These are phyloP conservation scores for Popillia japonica DNA, from an alignment of 1,140 invertebrate genomes.

Conservation along the genomic window DNA sequence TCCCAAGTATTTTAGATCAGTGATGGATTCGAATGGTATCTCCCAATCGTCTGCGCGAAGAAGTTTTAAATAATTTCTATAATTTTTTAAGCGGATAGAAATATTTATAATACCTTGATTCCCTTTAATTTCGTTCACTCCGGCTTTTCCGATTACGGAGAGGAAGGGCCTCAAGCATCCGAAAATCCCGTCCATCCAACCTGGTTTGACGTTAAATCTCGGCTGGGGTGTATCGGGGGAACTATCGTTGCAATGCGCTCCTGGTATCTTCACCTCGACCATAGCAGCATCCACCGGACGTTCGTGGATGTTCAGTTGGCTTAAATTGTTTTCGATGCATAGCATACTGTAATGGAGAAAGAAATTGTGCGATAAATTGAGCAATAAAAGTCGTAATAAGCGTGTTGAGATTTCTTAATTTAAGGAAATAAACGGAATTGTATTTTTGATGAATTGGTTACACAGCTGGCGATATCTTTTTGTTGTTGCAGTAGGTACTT, in stretches of 20 bases:
- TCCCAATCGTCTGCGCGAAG: slow-evolving; percentile 82
- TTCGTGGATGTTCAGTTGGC: slow-evolving; percentile 63
- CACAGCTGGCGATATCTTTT: too few species aligned
- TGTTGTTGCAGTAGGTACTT: too few species aligned
- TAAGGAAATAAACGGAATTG: too few species aligned
- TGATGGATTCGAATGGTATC: slow-evolving; percentile 92
- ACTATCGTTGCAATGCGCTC: slow-evolving; percentile 54
- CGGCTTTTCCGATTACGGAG: slow-evolving; percentile 83
- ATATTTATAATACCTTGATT: slow-evolving; percentile 55
- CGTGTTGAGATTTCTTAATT: too few species aligned
- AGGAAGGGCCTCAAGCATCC: slow-evolving; percentile 87
- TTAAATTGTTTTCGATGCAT: slow-evolving; percentile 72
- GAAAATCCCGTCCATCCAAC: slow-evolving; percentile 83
- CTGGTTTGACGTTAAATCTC: slow-evolving; percentile 66
- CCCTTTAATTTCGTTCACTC: slow-evolving; percentile 73
- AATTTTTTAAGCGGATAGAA: too few species aligned
- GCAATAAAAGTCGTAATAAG: too few species aligned
- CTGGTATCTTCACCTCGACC: slow-evolving; percentile 49
- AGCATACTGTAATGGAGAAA: slow-evolving; percentile 66
- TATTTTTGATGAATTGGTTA: too few species aligned
- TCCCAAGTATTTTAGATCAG: slow-evolving; percentile 91
- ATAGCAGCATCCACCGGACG: slow-evolving; percentile 45
- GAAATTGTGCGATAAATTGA: neutral
- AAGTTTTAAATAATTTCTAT: too few species aligned
- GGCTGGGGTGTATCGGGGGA: slow-evolving; percentile 59